Base-by-base conservation (phyloP, 2,888 invertebrate species). In the Artemia sp. region DNA sequence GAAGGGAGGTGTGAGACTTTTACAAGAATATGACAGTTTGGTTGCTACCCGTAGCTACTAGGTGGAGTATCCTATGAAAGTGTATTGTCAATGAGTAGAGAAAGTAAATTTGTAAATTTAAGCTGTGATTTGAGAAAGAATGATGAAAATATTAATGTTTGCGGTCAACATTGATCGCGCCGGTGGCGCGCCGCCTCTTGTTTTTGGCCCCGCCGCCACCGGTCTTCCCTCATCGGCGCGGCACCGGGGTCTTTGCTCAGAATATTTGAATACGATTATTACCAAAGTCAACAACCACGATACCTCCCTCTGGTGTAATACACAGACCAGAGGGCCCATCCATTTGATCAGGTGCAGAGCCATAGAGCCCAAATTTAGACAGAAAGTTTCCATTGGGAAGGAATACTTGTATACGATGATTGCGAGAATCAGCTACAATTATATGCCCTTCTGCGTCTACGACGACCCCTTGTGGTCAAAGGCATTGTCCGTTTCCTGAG, bases 391-490 rank as follows among this genome's bases (percentile, higher is more conserved):
- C 81, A 74, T 78, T 79, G 8, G 78, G 77, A 69, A 78, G 76
- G 73, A 82, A 81, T 58, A 76, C 73, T 77, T 85, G 85, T 69
- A 87, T 82, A 10, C 94, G 85, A 78, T 93, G 88, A 80, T 95
- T 95, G 76, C 91, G 85, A 0, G 93, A 92, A 81, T 96, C 95
- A 6, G 92, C 90, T 67, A 96, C 88, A 72, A 94, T 84, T 74
- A 95, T 87, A 74, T 90, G 88, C 53, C 94, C 93, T 73, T 88
- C 87, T 76, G 88, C 88, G 77, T 93, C 93, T 70, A 90, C 86
- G 73, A 86, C 85, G 67, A 94, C 83, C 3, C 93, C 93, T 74
- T 93, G 93, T 0, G 91, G 92, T 67, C 91, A 83, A 76, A 85
- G 81, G 74, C 87, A 77, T 75, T 88, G 85, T 73, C 86, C 86